Percentiles rank a stretch among this genome's conserved stretches.
phyloP scores from a whole-genome alignment of 2,113 vertebrate genomes.

The Tinamus guttatus region DNA sequence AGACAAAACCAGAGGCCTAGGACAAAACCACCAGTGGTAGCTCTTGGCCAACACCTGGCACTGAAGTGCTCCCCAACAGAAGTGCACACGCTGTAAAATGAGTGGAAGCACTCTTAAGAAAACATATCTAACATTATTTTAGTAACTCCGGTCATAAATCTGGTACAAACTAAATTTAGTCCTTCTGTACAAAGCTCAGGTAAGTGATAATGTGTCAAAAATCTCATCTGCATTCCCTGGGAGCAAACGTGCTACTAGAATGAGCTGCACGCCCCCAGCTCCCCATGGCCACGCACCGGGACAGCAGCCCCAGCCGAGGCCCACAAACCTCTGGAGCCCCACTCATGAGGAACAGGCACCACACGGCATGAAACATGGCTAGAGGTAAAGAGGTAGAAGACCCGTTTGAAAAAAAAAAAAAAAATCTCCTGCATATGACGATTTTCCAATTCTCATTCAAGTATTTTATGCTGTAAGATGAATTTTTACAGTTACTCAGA shows the following conservation, averaged over 20 bases:
- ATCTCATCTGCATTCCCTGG: not conserved
- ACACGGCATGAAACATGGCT: not conserved
- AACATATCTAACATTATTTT: not conserved
- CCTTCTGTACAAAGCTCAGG: not conserved
- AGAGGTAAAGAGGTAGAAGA: not conserved
- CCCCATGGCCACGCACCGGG: too few relatives aligned
- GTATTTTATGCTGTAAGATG: not conserved
- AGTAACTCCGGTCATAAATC: not conserved
- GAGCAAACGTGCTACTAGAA: not conserved
- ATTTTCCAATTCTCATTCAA: not conserved
- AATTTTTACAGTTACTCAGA: not conserved
- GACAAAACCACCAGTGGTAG: not conserved
- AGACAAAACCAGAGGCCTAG: not conserved
- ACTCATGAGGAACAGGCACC: not conserved
- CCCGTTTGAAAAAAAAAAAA: not conserved
- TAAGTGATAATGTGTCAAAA: not conserved
- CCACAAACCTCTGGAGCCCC: accelerated
- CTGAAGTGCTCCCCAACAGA: not conserved
- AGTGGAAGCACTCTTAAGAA: not conserved
- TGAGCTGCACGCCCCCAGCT: not conserved
- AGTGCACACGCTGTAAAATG: not conserved
- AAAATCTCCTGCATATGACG: not conserved
- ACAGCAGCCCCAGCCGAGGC: not conserved
- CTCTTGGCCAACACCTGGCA: not conserved
- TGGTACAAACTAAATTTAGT: not conserved